Evolutionary conservation across 2,797 vertebrate species (phyloP), one percentile per base, ranked within the genome.

Genomic region (Thamnophis elegans): DNA sequence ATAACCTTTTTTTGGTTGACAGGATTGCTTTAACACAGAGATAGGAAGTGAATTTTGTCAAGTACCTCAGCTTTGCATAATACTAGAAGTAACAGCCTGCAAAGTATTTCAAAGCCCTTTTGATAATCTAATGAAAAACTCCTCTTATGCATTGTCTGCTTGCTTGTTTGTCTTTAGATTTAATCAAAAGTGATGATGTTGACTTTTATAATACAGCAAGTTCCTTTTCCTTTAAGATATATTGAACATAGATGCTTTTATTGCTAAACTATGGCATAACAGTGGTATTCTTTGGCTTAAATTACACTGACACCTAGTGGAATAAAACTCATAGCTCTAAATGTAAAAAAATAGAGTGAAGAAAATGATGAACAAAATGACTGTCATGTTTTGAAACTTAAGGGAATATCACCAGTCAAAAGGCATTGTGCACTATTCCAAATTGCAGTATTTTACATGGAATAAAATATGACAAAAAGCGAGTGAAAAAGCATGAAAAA

Each of bases 281-380:
- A 36, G 11, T 28, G 16, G 53, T 0, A 11, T 16, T 65, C 32
- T 88, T 9, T 2, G 8, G 47, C 87, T 91, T 3, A 51, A 47
- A 78, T 96, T 93, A 92, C 88, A 88, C 96, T 97, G 97, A 96
- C 98, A 97, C 93, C 98, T 97, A 97, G 97, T 95, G 97, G 96
- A 73, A 54, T 5, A 9, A 93, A 91, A 47, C 78, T 26, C 42
- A n/a, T 59, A 20, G 59, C 2, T 87, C 55, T 91, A 94, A 95
- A 94, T 54, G 25, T 0, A 58, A 0, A 8, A 90, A 94, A 87
- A 58, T 82, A 53, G 11, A 14, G 2, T n/a, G 9, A 68, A 89
- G 3, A 26, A 32, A 56, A 56, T 78, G 53, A 42, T 36, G 51
- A 18, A n/a, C n/a, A 36, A 42, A 42, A 56, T 22, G 16, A 88